Evolutionary conservation across 2,797 vertebrate species (phyloP), one percentile per base, ranked within the genome.

Genomic region (Philypnodon macrostomus): DNA sequence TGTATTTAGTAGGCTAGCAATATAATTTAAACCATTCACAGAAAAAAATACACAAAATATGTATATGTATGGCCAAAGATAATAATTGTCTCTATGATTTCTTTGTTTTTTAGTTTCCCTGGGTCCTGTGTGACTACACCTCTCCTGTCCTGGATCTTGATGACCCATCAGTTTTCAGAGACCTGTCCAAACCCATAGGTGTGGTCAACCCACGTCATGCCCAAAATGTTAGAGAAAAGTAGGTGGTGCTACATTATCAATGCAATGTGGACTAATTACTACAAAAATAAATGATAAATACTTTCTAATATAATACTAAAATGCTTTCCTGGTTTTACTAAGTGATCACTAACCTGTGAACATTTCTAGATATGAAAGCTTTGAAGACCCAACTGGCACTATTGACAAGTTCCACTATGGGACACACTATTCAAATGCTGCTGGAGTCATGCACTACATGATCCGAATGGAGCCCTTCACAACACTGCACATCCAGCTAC

Each of bases 381-480:
- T 98, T 1, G 96, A 98, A 78, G 96, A 99, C 75, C 82, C 96
- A 3, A 91, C 94, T 0, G 95, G 96, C 72, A 93, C 91, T 0
- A 93, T 94, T 0, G 93, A 98, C 77, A 98, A 95, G 86, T 99
- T 99, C 83, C 96, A 99, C 85, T 98, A 98, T 0, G 96, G 96
- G 67, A 98, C 96, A 5, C 96, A 98, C 89, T 98, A 98, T 87
- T 98, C 96, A 52, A 98, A 98, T 0, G 95, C 96, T 0, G 95
- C 96, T 0, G 96, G 96, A 1, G 96, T 98, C 80, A 99, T 99
- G 95, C 96, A 99, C 90, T 98, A 98, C 91, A 92, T 98, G 92
- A 98, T 98, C 86, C 94, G 96, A 41, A 91, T 90, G 30, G 96
- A 98, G 70, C 96, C 96, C 1, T 97, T 99, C 81, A 98, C 96